A percentile compares a stretch with the other conserved stretches of the same genome.
Evolutionary conservation across 2,113 vertebrate genomes (phyloP).

Genomic region (Pygoscelis adeliae): DNA sequence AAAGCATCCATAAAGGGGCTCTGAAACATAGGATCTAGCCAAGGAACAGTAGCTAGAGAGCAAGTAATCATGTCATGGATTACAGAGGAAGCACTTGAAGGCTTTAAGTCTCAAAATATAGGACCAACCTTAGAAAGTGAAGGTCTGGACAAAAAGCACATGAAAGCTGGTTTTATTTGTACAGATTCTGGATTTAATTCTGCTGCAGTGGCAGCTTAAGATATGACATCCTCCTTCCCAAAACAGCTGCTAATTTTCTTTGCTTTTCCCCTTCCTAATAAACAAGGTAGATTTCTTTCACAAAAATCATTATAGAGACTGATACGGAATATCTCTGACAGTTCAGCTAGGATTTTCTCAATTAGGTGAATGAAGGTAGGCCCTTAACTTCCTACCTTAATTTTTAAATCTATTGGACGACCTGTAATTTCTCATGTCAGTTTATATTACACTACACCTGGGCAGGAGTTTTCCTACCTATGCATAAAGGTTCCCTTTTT

Average conservation of each 20-base stretch:
- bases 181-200: background rate
- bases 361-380: fast-evolving
- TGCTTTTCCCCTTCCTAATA: background rate
- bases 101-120: background rate
- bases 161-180: background rate
- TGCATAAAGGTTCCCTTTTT: background rate
- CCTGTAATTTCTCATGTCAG: fast-evolving
- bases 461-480: background rate
- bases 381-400: background rate
- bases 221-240: background rate
- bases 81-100: background rate
- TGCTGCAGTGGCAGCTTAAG: background rate
- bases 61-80: background rate
- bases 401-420: background rate
- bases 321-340: background rate
- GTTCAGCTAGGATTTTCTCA: background rate
- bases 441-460: background rate
- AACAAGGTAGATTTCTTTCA: background rate
- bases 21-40: background rate
- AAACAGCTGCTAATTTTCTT: background rate
- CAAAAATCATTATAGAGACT: background rate
- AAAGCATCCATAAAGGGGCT: background rate
- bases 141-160: background rate
- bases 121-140: background rate
- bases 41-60: background rate